Percentiles rank a stretch among this genome's conserved stretches.
These are phyloP conservation scores for Polyergus mexicanus DNA, from an alignment of 1,140 invertebrate genomes.

Conservation along the genomic window DNA sequence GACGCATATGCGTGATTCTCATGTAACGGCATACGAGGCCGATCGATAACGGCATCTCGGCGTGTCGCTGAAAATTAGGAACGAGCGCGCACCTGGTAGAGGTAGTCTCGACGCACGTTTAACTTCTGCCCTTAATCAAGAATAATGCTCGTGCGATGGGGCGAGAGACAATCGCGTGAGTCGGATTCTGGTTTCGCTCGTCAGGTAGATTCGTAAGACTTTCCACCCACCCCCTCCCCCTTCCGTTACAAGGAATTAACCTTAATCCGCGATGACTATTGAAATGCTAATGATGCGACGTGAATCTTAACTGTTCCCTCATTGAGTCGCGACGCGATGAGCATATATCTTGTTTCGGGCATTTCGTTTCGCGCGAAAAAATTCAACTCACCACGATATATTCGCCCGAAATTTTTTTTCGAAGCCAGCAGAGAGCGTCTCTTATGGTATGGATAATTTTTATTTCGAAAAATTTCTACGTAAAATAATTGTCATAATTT, in stretches of 20 bases:
- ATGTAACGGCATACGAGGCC: slow-evolving; percentile 28
- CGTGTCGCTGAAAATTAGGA: slow-evolving; percentile 38
- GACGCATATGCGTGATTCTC: neutral
- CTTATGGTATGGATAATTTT: neutral
- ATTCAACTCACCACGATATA: neutral
- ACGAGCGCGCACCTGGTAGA: neutral
- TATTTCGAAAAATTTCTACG: neutral
- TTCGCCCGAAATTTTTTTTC: neutral
- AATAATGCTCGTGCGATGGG: slow-evolving; percentile 17
- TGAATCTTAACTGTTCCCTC: slow-evolving; percentile 2
- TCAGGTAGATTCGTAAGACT: neutral
- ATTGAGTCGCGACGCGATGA: neutral
- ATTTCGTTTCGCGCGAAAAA: neutral
- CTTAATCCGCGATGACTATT: slow-evolving; percentile 25
- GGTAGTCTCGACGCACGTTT: neutral
- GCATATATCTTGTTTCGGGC: neutral
- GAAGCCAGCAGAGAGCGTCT: neutral
- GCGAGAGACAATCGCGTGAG: neutral
- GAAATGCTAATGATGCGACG: slow-evolving; percentile 9
- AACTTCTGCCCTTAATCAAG: slow-evolving; percentile 29
- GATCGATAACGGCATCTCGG: slow-evolving; percentile 33
- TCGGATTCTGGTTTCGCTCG: neutral
- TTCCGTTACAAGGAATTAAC: neutral
- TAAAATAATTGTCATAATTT: neutral
- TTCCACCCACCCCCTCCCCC: neutral